Conservation (phyloP, 2,113 vertebrate genomes). For the Pao palembangensis region DNA sequence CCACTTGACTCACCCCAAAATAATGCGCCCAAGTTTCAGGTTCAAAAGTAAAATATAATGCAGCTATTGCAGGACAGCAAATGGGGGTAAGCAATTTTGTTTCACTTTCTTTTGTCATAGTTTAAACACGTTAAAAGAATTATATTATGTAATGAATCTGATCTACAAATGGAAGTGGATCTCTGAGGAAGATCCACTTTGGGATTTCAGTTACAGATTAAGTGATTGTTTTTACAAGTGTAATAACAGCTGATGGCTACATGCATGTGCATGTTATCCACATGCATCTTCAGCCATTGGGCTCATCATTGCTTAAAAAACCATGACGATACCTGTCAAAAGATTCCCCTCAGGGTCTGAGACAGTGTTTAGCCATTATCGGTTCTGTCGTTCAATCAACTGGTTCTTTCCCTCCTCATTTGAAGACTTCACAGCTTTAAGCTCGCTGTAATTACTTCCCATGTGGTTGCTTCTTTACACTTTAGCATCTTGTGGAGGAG, state of each 20-base stretch:
- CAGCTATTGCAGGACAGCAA: too few species aligned
- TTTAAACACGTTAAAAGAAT: too few species aligned
- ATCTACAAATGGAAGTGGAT: neutral
- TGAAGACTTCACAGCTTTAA: constrained; percentile 40
- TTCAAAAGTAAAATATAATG: too few species aligned
- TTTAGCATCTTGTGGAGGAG: constrained; percentile 43
- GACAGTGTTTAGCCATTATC: constrained; percentile 43
- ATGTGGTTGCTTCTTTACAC: constrained; percentile 38
- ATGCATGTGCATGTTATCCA: neutral
- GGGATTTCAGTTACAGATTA: too few species aligned
- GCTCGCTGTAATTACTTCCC: constrained; percentile 59
- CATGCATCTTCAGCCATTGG: neutral
- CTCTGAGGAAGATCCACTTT: too few species aligned
- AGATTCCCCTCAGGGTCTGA: constrained; percentile 42
- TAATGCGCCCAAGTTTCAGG: too few species aligned
- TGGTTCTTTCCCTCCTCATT: constrained; percentile 27
- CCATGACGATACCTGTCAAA: constrained; percentile 34
- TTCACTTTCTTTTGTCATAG: too few species aligned
- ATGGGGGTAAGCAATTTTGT: too few species aligned
- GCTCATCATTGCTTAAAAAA: constrained; percentile 4
- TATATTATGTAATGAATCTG: neutral
- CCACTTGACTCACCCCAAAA: too few species aligned
- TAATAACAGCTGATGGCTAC: neutral
- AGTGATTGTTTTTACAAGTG: neutral
- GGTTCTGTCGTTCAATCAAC: constrained; percentile 50